phyloP scores from a whole-genome alignment of 1,140 invertebrate genomes.

The Sinella curviseta region DNA sequence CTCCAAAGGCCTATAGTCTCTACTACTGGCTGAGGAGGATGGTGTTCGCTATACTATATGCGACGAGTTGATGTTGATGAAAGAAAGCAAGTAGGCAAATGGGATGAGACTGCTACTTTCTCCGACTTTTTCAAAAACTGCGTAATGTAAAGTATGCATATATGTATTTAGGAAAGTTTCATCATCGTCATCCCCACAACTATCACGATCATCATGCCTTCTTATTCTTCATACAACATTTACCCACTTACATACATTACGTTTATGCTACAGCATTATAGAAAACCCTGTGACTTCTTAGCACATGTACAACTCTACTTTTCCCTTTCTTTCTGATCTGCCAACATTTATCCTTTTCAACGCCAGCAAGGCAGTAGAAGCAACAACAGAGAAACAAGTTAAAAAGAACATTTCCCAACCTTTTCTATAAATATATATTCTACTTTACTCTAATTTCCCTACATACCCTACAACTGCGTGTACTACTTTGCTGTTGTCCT shows the following conservation, averaged over 20 bases:
- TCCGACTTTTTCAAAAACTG: too few relatives aligned
- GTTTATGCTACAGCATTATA: not conserved
- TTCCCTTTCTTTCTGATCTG: not conserved
- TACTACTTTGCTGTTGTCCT: too few relatives aligned
- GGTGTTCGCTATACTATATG: too few relatives aligned
- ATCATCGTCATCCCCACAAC: not conserved
- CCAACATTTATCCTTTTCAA: not conserved
- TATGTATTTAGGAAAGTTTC: too few relatives aligned
- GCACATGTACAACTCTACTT: not conserved
- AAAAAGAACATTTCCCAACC: not conserved
- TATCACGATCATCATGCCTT: not conserved
- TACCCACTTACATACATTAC: slow-evolving; percentile 7
- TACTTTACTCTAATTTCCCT: not conserved
- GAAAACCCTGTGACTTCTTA: too few relatives aligned
- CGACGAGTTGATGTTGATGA: too few relatives aligned
- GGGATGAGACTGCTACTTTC: slow-evolving; percentile 1
- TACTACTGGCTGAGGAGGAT: too few relatives aligned
- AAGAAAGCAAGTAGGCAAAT: too few relatives aligned
- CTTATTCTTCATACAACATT: not conserved
- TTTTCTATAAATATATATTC: too few relatives aligned
- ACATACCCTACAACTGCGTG: too few relatives aligned
- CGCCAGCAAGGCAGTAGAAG: not conserved
- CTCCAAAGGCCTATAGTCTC: not conserved
- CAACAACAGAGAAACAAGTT: not conserved
- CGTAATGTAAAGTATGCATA: too few relatives aligned